Base-by-base conservation (phyloP, 23 tunicate species). In the Styela plicata region DNA sequence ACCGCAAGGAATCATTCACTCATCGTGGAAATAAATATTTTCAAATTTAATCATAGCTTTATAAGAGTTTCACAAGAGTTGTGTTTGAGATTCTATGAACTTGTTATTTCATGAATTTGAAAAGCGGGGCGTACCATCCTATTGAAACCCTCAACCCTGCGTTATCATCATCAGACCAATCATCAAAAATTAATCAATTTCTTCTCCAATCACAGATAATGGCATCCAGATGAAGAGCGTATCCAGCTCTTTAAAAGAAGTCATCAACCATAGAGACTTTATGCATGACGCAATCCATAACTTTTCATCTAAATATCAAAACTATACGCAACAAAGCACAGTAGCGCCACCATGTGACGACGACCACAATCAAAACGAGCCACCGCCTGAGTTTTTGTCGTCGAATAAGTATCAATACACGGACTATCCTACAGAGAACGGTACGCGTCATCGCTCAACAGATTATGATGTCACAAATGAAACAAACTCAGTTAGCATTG, bases 231-330 rank as follows among this genome's bases (percentile, higher is more conserved):
- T 79, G 84, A 83, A 66, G 64, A 89, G 88, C 83, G 86, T 89
- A 3, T 89, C 95, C 31, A 84, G 88, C 63, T 92, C 97, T 22
- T 69, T 92, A 31, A 82, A 83, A 31, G 97, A 92, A 57, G 83
- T 89, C 18, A 87, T 92, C 3, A 92, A 84, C 64, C 97, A 89
- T 21, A 44, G 91, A 0, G 97, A 92, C 53, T 69, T 92, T 7
- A 70, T 92, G 31, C 97, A 92, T 36, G 97, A 92, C 68, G 97
- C 91, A 2, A 84, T 92, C 24, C 97, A 92, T 74, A 92, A 92
- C 66, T 92, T 92, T 53, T 83, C 89, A 3, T 69, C 69, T 63
- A 87, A 88, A 57, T 92, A 92, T 74, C 73, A 80, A 66, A 74
- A 88, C 86, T 92, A 92, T 74, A 88, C 84, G 1, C 97, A 84